Evolutionary conservation across 2,797 vertebrate species (phyloP).

Genomic region (Dryobates pubescens): DNA sequence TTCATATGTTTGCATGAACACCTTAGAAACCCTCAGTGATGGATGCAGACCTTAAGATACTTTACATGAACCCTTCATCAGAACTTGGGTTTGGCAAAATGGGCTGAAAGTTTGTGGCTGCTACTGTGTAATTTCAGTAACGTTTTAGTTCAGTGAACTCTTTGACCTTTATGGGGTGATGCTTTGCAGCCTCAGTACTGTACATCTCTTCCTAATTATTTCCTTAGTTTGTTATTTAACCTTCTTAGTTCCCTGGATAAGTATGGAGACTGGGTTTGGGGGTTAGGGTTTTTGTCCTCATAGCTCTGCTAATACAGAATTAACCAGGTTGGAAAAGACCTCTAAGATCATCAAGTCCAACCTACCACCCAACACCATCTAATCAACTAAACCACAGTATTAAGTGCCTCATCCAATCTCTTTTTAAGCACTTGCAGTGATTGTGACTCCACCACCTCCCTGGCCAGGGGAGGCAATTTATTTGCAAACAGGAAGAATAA

Average conservation of each 20-base stretch:
- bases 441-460: too few relatives aligned
- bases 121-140: neutral
- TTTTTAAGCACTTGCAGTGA: too few relatives aligned
- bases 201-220: constrained; percentile 8
- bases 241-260: neutral
- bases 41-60: neutral
- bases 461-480: neutral
- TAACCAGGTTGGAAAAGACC: too few relatives aligned
- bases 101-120: neutral
- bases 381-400: too few relatives aligned
- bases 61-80: neutral
- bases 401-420: too few relatives aligned
- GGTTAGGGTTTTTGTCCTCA: neutral
- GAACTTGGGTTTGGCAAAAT: neutral
- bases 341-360: too few relatives aligned
- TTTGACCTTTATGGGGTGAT: neutral
- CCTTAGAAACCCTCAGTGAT: neutral
- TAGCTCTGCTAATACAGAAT: neutral
- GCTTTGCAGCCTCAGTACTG: neutral
- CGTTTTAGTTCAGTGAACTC: neutral
- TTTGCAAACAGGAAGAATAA: constrained; percentile 47
- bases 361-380: too few relatives aligned
- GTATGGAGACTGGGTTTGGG: neutral
- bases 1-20: neutral
- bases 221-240: neutral